Evolutionary conservation across 2,888 invertebrate genomes (phyloP).

Genomic region (Xestia ashworthii): DNA sequence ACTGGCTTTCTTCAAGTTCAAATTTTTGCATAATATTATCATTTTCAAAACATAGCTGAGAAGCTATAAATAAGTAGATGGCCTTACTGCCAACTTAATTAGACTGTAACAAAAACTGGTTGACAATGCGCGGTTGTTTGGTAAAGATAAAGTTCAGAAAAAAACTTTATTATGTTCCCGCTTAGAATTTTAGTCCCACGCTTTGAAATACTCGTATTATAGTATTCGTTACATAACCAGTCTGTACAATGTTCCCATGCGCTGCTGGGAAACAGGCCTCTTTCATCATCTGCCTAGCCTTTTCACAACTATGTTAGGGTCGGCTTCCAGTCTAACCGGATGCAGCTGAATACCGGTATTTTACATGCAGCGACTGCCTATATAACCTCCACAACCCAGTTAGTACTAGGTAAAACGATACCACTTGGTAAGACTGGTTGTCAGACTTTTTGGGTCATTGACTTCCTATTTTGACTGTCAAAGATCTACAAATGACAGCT

Average conservation of each 20-base stretch:
- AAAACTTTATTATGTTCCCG: background rate
- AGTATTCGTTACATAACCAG: background rate
- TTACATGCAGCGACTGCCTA: too few species aligned
- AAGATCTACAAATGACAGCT: background rate
- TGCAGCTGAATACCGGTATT: too few species aligned
- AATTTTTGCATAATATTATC: slow-evolving; percentile 10
- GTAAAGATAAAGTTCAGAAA: background rate
- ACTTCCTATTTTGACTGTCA: too few species aligned
- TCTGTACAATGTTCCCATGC: background rate
- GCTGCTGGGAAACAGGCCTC: too few species aligned
- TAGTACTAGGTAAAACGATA: too few species aligned
- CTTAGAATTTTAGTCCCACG: too few species aligned
- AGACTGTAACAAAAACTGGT: slow-evolving; percentile 10
- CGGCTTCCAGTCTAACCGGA: too few species aligned
- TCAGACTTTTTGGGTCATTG: too few species aligned
- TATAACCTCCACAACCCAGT: too few species aligned
- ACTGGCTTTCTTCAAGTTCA: slow-evolving; percentile 18
- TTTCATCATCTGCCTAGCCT: too few species aligned
- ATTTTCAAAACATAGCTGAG: background rate
- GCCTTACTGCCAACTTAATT: slow-evolving; percentile 17
- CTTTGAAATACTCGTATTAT: background rate
- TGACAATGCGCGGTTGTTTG: background rate
- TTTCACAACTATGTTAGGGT: too few species aligned
- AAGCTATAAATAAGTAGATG: slow-evolving; percentile 2
- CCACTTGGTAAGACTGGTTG: too few species aligned